A percentile compares a stretch with the other conserved stretches of the same genome.
phyloP scores from a whole-genome alignment of 2,888 invertebrate species.

The Orthonevra nobilis region DNA sequence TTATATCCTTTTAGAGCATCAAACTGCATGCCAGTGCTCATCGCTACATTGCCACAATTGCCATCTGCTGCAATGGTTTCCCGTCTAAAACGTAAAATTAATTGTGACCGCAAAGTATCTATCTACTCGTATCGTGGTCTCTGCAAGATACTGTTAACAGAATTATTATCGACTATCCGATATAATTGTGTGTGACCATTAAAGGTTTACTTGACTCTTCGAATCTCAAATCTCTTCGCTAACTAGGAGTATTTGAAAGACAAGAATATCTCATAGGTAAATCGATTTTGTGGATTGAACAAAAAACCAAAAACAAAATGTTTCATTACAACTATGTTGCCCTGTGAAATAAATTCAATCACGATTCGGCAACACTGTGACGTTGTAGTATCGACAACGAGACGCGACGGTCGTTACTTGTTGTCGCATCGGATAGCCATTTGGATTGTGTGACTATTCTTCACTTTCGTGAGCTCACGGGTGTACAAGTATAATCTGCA shows the following conservation, averaged over 20 bases:
- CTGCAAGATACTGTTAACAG: conserved; percentile 43
- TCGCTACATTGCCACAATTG: conserved; percentile 2
- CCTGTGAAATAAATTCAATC: conserved; percentile 61
- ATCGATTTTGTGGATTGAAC: too few species aligned
- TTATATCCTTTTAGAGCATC: conserved; percentile 53
- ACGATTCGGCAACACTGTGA: conserved; percentile 39
- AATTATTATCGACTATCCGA: conserved; percentile 33
- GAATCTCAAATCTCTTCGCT: conserved; percentile 34
- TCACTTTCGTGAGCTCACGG: conserved; percentile 55
- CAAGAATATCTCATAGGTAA: conserved; percentile 39
- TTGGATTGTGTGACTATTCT: conserved; percentile 53
- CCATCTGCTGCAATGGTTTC: conserved; percentile 22
- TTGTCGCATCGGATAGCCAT: too few species aligned
- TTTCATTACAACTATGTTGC: conserved; percentile 25
- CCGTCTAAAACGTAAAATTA: conserved; percentile 34
- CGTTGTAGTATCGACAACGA: conserved; percentile 21
- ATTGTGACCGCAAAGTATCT: conserved; percentile 26
- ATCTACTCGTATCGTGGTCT: conserved; percentile 14
- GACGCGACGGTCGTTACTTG: conserved; percentile 13
- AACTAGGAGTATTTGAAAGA: conserved; percentile 19
- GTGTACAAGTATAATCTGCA: conserved; percentile 8
- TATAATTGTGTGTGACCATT: conserved; percentile 51
- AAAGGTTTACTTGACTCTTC: conserved; percentile 37
- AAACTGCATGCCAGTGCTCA: conserved; percentile 29
- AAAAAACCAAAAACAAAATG: not conserved